Conservation (phyloP, 1,140 invertebrate genomes). For the Dendroctonus ponderosae region DNA sequence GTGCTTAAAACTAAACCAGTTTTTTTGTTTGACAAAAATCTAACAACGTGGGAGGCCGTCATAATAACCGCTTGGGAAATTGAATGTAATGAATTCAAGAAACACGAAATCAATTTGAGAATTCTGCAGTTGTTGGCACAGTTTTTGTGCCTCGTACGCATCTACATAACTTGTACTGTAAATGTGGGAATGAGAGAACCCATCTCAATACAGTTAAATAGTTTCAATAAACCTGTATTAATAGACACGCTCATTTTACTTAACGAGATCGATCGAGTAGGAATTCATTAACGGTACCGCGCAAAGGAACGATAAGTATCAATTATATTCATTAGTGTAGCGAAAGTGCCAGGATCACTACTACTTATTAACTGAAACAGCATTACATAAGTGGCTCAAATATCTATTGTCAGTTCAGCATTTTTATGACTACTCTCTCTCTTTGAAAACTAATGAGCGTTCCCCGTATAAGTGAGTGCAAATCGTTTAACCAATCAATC, state of each 20-base stretch:
- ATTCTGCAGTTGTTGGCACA: too few relatives aligned
- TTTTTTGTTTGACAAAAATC: constrained; percentile 7
- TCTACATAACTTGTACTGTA: too few relatives aligned
- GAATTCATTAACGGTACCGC: constrained; percentile 12
- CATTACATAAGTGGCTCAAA: too few relatives aligned
- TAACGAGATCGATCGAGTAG: constrained; percentile 10
- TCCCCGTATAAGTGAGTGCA: too few relatives aligned
- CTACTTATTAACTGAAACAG: neutral
- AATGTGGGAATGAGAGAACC: too few relatives aligned
- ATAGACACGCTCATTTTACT: neutral
- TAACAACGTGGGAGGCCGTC: constrained; percentile 5
- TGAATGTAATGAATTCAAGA: neutral
- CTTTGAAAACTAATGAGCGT: too few relatives aligned
- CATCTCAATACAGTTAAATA: neutral
- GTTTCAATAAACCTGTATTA: constrained; percentile 12
- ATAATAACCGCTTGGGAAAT: constrained; percentile 1
- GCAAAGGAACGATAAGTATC: constrained; percentile 17
- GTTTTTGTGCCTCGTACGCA: too few relatives aligned
- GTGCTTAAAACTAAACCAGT: constrained; percentile 10
- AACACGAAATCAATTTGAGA: too few relatives aligned
- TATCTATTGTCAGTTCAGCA: too few relatives aligned
- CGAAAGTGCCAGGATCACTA: constrained; percentile 6
- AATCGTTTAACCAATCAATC: too few relatives aligned
- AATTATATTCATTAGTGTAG: constrained; percentile 17
- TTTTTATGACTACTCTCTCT: too few relatives aligned